Evolutionary conservation across 2,797 vertebrate species (phyloP).

Genomic region (Channallabes apus): DNA sequence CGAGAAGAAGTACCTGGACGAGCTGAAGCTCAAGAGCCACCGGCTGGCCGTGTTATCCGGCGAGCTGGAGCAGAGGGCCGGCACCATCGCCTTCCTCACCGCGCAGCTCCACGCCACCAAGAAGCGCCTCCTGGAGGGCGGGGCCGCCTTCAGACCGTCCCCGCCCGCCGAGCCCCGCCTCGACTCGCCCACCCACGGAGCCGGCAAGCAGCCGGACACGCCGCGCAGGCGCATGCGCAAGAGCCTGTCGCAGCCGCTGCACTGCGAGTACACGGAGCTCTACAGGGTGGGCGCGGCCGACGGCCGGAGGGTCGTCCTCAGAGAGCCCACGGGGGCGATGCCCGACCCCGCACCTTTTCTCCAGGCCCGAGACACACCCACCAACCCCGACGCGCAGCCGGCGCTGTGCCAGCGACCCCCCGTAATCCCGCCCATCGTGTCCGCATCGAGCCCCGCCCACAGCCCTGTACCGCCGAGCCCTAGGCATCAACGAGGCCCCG

Average conservation of each 20-base stretch:
- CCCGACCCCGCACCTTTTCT: slow-evolving; percentile 95
- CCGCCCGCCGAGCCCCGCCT: slow-evolving; percentile 4
- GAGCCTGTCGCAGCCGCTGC: slow-evolving; percentile 93
- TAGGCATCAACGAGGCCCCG: slow-evolving; percentile 70
- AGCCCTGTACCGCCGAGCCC: slow-evolving; percentile 72
- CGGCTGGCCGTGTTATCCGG: slow-evolving; percentile 87
- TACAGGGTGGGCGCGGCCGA: slow-evolving; percentile 84
- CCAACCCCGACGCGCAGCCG: slow-evolving; percentile 76
- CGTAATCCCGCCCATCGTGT: slow-evolving; percentile 89
- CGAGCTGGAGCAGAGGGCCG: slow-evolving; percentile 93
- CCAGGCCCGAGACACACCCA: slow-evolving; percentile 81
- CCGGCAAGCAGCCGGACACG: slow-evolving; percentile 89
- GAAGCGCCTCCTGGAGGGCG: slow-evolving; percentile 86
- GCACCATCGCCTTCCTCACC: slow-evolving; percentile 94
- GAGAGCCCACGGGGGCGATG: slow-evolving; percentile 92
- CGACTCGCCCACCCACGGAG: slow-evolving; percentile 50
- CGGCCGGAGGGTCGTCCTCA: slow-evolving; percentile 83
- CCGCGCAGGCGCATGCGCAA: slow-evolving; percentile 95
- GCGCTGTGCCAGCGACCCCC: slow-evolving; percentile 82
- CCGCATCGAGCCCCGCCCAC: slow-evolving; percentile 74
- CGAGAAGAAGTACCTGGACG: slow-evolving; percentile 95
- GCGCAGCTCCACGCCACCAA: slow-evolving; percentile 93
- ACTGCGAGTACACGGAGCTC: slow-evolving; percentile 92
- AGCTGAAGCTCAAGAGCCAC: slow-evolving; percentile 97
- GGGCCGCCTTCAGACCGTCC: slow-evolving; percentile 88